These are phyloP conservation scores for Yponomeuta plumbellus DNA, from an alignment of 2,888 invertebrate species.

Conservation along the genomic window DNA sequence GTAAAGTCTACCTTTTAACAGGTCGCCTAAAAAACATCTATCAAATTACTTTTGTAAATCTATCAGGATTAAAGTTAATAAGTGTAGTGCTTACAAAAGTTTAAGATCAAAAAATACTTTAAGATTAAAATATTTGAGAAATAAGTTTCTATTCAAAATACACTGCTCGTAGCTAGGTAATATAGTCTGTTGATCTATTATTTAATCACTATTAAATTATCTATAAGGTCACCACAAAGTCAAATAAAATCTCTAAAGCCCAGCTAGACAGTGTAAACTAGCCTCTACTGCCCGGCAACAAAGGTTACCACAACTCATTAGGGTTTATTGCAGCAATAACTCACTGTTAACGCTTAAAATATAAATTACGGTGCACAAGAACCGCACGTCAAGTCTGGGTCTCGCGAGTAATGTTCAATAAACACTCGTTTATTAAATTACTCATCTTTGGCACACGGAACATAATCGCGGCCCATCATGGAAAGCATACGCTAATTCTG, in stretches of 20 bases:
- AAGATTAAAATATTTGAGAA: too few species aligned
- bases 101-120: too few species aligned
- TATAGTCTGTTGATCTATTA: too few species aligned
- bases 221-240: too few species aligned
- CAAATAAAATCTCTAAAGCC: not conserved
- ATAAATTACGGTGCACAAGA: conserved; percentile 8
- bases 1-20: too few species aligned
- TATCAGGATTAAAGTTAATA: too few species aligned
- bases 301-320: conserved; percentile 3
- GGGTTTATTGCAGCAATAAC: not conserved
- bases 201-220: too few species aligned
- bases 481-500: conserved; percentile 8
- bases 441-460: conserved; percentile 27
- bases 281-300: not conserved
- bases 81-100: too few species aligned
- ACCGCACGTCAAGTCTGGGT: conserved; percentile 3
- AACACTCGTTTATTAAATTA: conserved; percentile 23
- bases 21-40: too few species aligned
- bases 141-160: too few species aligned
- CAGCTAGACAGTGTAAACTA: not conserved
- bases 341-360: not conserved
- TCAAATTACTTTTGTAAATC: too few species aligned
- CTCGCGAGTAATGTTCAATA: conserved; percentile 21
- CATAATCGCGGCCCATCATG: conserved; percentile 23
- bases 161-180: too few species aligned